Conservation (phyloP, 2,113 vertebrate species). For the Odobenus rosmarus region DNA sequence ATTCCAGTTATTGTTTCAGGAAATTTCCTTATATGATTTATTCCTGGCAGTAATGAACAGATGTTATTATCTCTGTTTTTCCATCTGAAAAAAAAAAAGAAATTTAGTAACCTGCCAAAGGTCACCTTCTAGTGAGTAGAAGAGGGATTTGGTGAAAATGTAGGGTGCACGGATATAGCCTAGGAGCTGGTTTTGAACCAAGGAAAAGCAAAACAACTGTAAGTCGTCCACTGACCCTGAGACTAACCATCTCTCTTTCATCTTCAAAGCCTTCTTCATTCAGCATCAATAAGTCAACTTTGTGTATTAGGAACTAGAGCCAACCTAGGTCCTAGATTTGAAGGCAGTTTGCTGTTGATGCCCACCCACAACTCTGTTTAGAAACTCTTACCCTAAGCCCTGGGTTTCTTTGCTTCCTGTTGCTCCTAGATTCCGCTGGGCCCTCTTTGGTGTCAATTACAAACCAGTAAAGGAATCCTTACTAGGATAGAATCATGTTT, state of each 20-base stretch:
- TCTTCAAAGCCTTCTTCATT: neutral
- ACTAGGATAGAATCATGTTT: neutral
- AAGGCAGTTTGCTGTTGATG: neutral
- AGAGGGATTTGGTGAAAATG: neutral
- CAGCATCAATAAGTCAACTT: neutral
- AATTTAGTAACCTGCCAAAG: neutral
- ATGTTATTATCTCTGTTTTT: neutral
- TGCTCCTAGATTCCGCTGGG: neutral
- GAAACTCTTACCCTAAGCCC: neutral
- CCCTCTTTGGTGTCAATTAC: neutral
- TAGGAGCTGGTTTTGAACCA: neutral
- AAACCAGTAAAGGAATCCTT: neutral
- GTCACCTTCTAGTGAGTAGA: neutral
- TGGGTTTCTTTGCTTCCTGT: neutral
- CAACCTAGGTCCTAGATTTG: neutral
- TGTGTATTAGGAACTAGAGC: neutral
- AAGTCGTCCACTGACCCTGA: neutral
- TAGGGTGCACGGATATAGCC: neutral
- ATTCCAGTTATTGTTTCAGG: neutral
- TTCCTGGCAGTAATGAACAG: slow-evolving; percentile 10
- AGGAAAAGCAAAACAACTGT: neutral
- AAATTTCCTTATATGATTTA: neutral
- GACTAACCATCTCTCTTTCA: neutral
- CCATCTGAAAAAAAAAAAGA: neutral
- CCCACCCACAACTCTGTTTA: neutral